These are phyloP conservation scores for Lacerta viridis DNA, from an alignment of 2,797 vertebrate species.

Conservation along the genomic window DNA sequence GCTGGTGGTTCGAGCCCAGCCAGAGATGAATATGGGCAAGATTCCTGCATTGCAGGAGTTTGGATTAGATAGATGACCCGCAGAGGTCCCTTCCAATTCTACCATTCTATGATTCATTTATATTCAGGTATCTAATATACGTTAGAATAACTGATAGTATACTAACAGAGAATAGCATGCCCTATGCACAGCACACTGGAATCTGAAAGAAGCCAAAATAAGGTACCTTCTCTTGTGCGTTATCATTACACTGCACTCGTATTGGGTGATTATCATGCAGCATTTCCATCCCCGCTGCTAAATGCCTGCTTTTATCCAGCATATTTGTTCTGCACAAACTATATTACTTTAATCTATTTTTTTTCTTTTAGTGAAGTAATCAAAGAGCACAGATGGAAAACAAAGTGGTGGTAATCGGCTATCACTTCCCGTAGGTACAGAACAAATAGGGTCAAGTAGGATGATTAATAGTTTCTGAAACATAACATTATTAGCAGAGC, in stretches of 20 bases:
- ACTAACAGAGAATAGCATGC: not conserved
- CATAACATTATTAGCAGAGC: not conserved
- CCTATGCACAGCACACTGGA: not conserved
- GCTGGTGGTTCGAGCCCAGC: no score
- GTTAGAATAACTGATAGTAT: not conserved
- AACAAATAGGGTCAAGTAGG: constrained; percentile 13
- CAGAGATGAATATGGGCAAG: no score
- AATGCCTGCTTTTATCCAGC: not conserved
- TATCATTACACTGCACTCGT: not conserved
- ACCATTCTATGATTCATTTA: not conserved
- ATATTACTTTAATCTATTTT: not conserved
- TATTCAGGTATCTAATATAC: not conserved
- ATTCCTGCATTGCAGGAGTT: no score
- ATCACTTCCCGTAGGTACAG: constrained; percentile 3
- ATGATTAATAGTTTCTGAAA: constrained; percentile 22
- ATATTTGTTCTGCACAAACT: not conserved
- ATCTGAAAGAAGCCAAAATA: not conserved
- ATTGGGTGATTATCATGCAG: not conserved
- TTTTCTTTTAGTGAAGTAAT: constrained; percentile 34
- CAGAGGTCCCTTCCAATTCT: no score
- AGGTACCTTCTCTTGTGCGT: not conserved
- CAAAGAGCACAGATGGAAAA: constrained; percentile 4
- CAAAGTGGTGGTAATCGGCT: constrained; percentile 23
- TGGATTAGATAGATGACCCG: no score
- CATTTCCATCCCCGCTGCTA: not conserved